Evolutionary conservation across 2,888 invertebrate species (phyloP).

Genomic region (Fragum fragum): DNA sequence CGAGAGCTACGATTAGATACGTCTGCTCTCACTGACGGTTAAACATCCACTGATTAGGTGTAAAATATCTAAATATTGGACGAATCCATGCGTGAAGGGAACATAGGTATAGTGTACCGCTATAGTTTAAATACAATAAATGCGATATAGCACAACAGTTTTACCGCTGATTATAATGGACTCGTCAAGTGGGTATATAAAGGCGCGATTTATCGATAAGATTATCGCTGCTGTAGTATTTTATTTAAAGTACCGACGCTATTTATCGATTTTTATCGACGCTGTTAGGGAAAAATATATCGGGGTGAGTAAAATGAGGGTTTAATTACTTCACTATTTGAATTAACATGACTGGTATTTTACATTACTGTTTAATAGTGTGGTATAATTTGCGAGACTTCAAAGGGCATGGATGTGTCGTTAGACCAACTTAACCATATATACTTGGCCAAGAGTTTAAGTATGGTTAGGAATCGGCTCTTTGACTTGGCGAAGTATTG

Average conservation of each 20-base stretch:
- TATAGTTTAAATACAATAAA: neutral
- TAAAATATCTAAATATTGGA: neutral
- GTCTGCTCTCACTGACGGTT: too few species aligned
- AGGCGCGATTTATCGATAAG: too few species aligned
- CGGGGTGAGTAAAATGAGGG: neutral
- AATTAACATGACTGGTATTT: neutral
- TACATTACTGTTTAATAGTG: neutral
- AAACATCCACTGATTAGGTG: too few species aligned
- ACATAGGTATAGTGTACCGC: neutral
- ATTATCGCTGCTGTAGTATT: too few species aligned
- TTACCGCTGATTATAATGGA: neutral
- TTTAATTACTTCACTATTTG: neutral
- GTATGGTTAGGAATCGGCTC: too few species aligned
- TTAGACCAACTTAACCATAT: too few species aligned
- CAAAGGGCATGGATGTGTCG: too few species aligned
- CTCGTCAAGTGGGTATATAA: too few species aligned
- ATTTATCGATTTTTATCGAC: neutral
- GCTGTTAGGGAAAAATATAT: neutral
- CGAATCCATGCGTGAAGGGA: conserved; percentile 1
- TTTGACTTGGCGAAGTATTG: conserved; percentile 1
- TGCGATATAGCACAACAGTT: neutral
- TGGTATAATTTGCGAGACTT: too few species aligned
- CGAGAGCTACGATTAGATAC: too few species aligned
- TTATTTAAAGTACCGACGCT: neutral
- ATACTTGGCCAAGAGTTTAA: too few species aligned